These are phyloP conservation scores for Pandemis cinnamomeana DNA, from an alignment of 2,888 invertebrate genomes.

Conservation along the genomic window DNA sequence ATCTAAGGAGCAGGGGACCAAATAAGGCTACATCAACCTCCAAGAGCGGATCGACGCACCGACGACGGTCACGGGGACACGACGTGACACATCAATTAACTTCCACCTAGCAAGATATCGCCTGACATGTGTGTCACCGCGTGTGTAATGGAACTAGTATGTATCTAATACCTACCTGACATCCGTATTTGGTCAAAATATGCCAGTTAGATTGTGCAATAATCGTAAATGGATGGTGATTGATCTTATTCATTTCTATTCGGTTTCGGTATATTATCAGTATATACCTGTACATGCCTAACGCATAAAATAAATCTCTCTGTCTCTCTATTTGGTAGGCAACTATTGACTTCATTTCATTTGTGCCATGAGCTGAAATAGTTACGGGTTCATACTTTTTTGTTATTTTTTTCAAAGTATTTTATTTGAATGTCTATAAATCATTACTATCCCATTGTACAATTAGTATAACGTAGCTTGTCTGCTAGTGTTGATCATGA, in stretches of 20 bases:
- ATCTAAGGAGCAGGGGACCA: not conserved
- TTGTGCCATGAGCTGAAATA: no score
- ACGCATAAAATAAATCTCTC: not conserved
- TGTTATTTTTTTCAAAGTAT: no score
- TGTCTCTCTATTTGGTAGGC: not conserved
- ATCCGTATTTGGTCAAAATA: constrained; percentile 12
- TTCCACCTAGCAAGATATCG: constrained; percentile 23
- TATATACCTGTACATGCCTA: not conserved
- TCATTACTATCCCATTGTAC: no score
- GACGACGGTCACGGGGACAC: constrained; percentile 48
- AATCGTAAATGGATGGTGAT: not conserved
- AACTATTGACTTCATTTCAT: no score
- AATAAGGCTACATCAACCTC: not conserved
- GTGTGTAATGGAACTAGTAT: constrained; percentile 18
- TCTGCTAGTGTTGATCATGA: no score
- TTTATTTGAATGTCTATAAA: no score
- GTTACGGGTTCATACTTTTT: no score
- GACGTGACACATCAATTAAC: constrained; percentile 55
- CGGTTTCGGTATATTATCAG: not conserved
- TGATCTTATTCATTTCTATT: not conserved
- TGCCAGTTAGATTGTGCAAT: constrained; percentile 7
- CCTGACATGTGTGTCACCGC: constrained; percentile 11
- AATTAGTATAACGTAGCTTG: no score
- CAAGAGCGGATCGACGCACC: constrained; percentile 47
- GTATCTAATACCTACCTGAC: not conserved